These are phyloP conservation scores for Genyomyrus donnyi DNA, from an alignment of 2,113 vertebrate species.

Conservation along the genomic window DNA sequence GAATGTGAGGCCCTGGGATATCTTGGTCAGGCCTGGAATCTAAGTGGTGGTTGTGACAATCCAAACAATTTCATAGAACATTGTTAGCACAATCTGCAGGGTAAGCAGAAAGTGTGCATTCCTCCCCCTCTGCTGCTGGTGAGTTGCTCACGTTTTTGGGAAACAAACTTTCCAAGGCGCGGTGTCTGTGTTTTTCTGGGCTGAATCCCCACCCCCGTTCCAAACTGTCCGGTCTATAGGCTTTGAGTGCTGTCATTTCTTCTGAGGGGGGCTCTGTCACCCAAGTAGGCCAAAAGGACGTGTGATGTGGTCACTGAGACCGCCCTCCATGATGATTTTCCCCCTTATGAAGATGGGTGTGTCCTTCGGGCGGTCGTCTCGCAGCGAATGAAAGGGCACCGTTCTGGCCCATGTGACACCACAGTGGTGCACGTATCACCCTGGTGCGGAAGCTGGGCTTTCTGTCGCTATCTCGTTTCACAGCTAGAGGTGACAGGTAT, in stretches of 20 bases:
- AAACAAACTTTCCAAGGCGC: background rate
- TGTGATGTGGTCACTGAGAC: background rate
- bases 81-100: conserved; percentile 7
- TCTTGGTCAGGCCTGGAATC: conserved; percentile 27
- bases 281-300: background rate
- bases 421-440: background rate
- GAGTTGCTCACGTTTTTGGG: background rate
- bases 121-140: background rate
- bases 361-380: background rate
- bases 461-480: background rate
- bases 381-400: background rate
- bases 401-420: background rate
- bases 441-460: background rate
- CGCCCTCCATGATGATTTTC: background rate
- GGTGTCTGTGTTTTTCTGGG: background rate
- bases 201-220: background rate
- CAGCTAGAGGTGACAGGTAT: no score
- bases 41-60: conserved; percentile 21
- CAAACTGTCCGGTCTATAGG: background rate
- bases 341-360: background rate
- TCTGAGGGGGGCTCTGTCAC: background rate
- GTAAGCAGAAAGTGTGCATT: conserved; percentile 16
- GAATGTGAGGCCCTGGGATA: background rate
- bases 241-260: background rate
- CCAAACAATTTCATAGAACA: conserved; percentile 22